phyloP scores from a whole-genome alignment of 2,113 vertebrate genomes.

The Tachysurus fulvidraco region DNA sequence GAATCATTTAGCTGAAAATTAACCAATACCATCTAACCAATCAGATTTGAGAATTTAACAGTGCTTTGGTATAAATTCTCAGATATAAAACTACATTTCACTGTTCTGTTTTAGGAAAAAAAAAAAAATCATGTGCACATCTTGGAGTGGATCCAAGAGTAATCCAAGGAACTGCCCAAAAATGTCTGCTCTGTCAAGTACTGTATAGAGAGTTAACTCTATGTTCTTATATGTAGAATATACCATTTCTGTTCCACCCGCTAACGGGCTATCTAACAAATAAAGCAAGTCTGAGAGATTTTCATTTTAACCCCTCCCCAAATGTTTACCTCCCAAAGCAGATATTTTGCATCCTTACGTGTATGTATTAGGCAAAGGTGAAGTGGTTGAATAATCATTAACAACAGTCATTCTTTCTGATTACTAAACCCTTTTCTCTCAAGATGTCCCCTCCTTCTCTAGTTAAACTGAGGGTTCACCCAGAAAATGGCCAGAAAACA shows the following conservation, averaged over 20 bases:
- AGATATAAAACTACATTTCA: not conserved
- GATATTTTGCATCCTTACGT: not conserved
- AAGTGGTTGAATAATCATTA: constrained; percentile 2
- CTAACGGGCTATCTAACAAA: not conserved
- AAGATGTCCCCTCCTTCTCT: not conserved
- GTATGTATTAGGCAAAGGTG: too few species aligned
- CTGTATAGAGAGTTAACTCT: not conserved
- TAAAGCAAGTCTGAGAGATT: not conserved
- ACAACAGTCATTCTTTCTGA: not conserved
- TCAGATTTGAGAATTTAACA: not conserved
- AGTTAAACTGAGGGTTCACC: not conserved
- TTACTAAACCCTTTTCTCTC: not conserved
- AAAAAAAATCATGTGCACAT: not conserved
- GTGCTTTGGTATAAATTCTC: not conserved
- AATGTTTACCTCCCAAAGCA: not conserved
- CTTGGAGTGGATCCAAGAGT: constrained; percentile 1
- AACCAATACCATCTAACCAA: not conserved
- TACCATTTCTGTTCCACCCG: not conserved
- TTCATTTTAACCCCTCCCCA: not conserved
- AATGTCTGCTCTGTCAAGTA: not conserved
- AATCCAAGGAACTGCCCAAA: not conserved
- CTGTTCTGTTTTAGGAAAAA: not conserved
- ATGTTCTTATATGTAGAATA: not conserved
- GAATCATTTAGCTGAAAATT: not conserved
- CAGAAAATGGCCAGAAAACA: not conserved